Percentiles rank a stretch among this genome's conserved stretches.
These are phyloP conservation scores for Chlorops oryzae DNA, from an alignment of 1,140 invertebrate genomes.

Conservation along the genomic window DNA sequence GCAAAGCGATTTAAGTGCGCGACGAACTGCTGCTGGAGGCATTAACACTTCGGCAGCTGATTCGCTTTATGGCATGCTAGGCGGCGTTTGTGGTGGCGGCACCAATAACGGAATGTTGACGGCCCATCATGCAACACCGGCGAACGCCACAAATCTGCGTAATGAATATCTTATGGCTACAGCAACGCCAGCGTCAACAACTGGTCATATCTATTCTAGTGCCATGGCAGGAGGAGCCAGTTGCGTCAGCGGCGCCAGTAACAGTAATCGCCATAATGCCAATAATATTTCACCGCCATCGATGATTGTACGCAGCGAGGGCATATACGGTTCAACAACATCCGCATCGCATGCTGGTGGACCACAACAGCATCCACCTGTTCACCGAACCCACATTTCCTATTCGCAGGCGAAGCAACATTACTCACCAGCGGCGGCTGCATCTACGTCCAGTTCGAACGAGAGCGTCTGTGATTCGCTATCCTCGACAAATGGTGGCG, in stretches of 20 bases:
- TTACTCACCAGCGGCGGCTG: slow-evolving; percentile 32
- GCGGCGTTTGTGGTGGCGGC: slow-evolving; percentile 14
- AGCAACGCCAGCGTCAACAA: slow-evolving; percentile 35
- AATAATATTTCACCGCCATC: slow-evolving; percentile 40
- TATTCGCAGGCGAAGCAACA: slow-evolving; percentile 34
- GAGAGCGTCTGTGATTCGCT: slow-evolving; percentile 63
- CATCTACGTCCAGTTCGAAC: slow-evolving; percentile 63
- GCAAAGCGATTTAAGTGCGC: slow-evolving; percentile 29
- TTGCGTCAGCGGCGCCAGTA: slow-evolving; percentile 4
- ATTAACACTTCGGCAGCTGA: slow-evolving; percentile 19
- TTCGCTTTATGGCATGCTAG: slow-evolving; percentile 29
- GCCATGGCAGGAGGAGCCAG: slow-evolving; percentile 8
- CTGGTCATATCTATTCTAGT: slow-evolving; percentile 31
- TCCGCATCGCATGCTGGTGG: slow-evolving; percentile 10
- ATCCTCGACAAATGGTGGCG: slow-evolving; percentile 49
- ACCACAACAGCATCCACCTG: slow-evolving; percentile 37
- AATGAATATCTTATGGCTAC: slow-evolving; percentile 39
- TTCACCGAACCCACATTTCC: slow-evolving; percentile 29
- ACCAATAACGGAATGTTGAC: slow-evolving; percentile 25
- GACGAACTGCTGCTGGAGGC: slow-evolving; percentile 12
- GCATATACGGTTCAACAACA: slow-evolving; percentile 27
- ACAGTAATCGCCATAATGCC: slow-evolving; percentile 27
- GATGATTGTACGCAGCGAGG: slow-evolving; percentile 32
- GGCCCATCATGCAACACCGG: slow-evolving; percentile 33
- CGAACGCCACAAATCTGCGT: slow-evolving; percentile 32